phyloP scores from a whole-genome alignment of 1,140 invertebrate species.

The Luehdorfia chinensis region DNA sequence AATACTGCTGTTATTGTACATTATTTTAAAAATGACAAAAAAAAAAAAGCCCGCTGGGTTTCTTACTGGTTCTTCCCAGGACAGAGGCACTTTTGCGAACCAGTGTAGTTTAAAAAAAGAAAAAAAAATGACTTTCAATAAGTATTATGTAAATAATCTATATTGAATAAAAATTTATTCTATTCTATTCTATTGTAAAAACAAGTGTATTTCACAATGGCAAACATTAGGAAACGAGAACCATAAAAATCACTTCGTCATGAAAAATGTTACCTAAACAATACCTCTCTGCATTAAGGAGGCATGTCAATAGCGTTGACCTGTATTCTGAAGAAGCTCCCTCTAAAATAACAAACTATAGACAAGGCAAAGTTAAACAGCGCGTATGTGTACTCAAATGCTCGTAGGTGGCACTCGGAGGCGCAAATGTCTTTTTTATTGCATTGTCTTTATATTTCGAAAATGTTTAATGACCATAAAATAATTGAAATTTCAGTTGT shows the following conservation, averaged over 20 bases:
- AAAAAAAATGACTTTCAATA: too few species aligned
- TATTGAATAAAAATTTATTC: too few species aligned
- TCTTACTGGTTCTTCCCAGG: too few species aligned
- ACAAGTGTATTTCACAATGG: too few species aligned
- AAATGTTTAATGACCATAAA: neutral
- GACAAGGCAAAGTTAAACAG: constrained; percentile 52
- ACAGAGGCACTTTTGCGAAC: too few species aligned
- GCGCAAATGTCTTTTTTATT: constrained; percentile 24
- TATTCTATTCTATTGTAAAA: too few species aligned
- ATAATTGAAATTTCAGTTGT: neutral
- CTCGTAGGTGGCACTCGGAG: constrained; percentile 44
- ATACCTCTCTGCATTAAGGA: constrained; percentile 18
- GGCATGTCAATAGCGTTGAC: constrained; percentile 48
- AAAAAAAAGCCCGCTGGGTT: too few species aligned
- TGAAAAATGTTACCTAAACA: constrained; percentile 9
- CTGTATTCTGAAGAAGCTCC: constrained; percentile 35
- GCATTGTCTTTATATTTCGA: neutral
- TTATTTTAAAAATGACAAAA: too few species aligned
- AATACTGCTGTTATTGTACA: too few species aligned
- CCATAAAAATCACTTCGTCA: neutral
- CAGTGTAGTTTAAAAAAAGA: too few species aligned
- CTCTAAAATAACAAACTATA: constrained; percentile 47
- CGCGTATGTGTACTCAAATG: constrained; percentile 51
- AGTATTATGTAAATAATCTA: too few species aligned
- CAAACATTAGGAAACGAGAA: too few species aligned